These are phyloP conservation scores for Hydrophis major DNA, from an alignment of 2,797 vertebrate genomes.

Conservation along the genomic window DNA sequence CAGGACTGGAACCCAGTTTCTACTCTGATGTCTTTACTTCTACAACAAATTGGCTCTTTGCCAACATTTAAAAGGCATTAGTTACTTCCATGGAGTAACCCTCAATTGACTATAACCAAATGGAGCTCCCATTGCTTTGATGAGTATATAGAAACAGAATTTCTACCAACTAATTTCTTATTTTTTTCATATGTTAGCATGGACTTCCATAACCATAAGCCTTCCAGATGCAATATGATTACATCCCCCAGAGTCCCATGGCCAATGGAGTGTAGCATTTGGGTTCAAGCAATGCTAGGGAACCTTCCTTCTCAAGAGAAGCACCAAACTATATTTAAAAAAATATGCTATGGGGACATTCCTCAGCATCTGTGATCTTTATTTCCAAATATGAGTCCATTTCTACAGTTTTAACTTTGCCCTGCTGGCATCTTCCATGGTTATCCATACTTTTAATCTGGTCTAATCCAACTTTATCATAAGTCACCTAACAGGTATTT, in stretches of 20 bases:
- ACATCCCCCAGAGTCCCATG: not conserved
- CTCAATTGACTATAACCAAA: not conserved
- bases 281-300: not conserved
- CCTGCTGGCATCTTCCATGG: not conserved
- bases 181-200: not conserved
- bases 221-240: not conserved
- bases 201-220: too few species aligned
- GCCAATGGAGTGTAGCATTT: not conserved
- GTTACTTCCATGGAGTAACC: not conserved
- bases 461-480: not conserved
- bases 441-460: not conserved
- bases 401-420: not conserved
- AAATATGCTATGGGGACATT: not conserved
- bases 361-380: not conserved
- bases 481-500: too few species aligned
- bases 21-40: not conserved
- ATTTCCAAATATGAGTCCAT: not conserved
- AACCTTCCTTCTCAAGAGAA: not conserved
- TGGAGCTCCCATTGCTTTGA: not conserved
- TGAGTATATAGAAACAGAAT: not conserved
- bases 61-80: not conserved
- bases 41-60: not conserved
- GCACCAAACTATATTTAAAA: not conserved
- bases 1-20: not conserved
- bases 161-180: not conserved